Conservation (phyloP, 2,113 vertebrate species). For the Abramis brama region DNA sequence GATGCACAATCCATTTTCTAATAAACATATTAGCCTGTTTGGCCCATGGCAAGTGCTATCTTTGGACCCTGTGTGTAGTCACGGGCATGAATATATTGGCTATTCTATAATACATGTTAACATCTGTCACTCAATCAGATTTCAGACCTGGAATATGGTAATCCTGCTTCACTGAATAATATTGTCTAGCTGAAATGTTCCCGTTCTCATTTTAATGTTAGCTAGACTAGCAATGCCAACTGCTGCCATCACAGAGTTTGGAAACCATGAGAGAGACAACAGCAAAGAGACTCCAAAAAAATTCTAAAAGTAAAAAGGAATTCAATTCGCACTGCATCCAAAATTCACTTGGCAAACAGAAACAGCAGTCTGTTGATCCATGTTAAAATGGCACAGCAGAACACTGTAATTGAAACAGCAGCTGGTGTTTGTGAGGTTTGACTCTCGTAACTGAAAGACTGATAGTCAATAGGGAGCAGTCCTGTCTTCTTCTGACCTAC, state of each 20-base stretch:
- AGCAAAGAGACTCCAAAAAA: neutral
- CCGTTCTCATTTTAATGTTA: neutral
- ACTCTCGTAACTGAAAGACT: neutral
- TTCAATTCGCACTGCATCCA: conserved; percentile 25
- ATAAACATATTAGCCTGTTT: neutral
- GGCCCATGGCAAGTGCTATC: neutral
- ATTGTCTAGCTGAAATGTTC: neutral
- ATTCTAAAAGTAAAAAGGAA: neutral
- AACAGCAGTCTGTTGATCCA: conserved; percentile 54
- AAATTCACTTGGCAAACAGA: conserved; percentile 35
- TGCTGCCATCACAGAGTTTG: neutral
- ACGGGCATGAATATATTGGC: neutral
- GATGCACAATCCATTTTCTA: neutral
- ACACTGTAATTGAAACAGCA: conserved; percentile 70
- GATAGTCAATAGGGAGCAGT: neutral
- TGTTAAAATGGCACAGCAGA: conserved; percentile 69
- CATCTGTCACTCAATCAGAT: neutral
- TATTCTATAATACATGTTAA: neutral
- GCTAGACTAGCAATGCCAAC: neutral
- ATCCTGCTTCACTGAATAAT: neutral
- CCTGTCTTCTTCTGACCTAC: conserved; percentile 28
- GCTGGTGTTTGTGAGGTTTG: conserved; percentile 69
- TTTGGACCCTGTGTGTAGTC: neutral
- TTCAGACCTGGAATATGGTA: neutral
- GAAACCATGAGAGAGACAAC: neutral